Evolutionary conservation across 2,113 vertebrate genomes (phyloP), one percentile per base, ranked within the genome.

Genomic region (Tetraodon nigroviridis): DNA sequence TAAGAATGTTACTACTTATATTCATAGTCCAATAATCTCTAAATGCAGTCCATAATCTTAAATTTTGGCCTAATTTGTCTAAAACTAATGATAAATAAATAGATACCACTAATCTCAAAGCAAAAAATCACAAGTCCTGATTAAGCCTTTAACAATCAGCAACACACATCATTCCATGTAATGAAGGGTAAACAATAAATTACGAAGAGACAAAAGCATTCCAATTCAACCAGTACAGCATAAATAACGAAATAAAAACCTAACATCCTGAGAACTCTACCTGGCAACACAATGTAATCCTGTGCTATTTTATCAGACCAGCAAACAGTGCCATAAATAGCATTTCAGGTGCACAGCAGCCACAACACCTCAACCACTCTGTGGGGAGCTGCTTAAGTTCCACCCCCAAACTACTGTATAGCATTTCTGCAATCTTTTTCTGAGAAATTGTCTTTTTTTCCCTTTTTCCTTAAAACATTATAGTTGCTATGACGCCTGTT

Each of bases 281-380:
- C 15, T 45, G 54, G 45, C 46, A 57, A 60, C 75, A 64, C 77
- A 77, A 61, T 24, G 69, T 55, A 65, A 49, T 67, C 41, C 24
- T 45, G 29, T 73, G 46, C 64, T 69, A 76, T 64, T 67, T 71
- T 55, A 63, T 32, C 61, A 63, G 22, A 21, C 66, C 60, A 68
- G 69, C 78, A 76, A 59, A 60, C 61, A 22, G 21, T 24, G 51
- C 59, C 80, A 86, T 72, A 77, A 83, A 84, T 80, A 84, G 71
- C 75, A 45, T 51, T 20, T 22, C 72, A 82, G 80, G 75, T 78
- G 76, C 72, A 72, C 48, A 64, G 55, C 48, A 70, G 69, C 45
- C 50, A 55, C 58, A 22, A 55, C 60, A 75, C 73, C 69, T 79
- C 61, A 52, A 63, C 69, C 66, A 45, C 71, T 53, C 67, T 49